Evolutionary conservation across 2,113 vertebrate genomes (phyloP).

Genomic region (Jaculus jaculus): DNA sequence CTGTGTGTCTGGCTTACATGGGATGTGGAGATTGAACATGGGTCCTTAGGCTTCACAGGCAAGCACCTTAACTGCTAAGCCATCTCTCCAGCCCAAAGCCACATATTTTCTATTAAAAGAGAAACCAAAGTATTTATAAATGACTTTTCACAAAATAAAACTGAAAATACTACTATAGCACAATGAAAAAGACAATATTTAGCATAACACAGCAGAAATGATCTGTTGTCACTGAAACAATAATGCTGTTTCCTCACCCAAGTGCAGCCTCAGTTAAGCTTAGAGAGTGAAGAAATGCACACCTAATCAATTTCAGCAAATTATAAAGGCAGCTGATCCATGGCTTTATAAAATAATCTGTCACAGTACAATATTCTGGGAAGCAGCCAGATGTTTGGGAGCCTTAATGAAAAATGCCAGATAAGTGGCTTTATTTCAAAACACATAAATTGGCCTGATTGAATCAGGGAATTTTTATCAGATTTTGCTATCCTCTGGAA

Average conservation of each 20-base stretch:
- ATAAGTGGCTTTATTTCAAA: slow-evolving; percentile 62
- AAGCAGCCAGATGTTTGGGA: slow-evolving; percentile 53
- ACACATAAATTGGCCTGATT: slow-evolving; percentile 53
- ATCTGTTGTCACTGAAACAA: slow-evolving; percentile 15
- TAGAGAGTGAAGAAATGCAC: slow-evolving; percentile 44
- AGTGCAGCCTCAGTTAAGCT: slow-evolving; percentile 16
- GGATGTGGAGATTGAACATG: too few species aligned
- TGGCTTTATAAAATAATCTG: slow-evolving; percentile 52
- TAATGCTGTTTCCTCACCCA: slow-evolving; percentile 32
- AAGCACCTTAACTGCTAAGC: too few species aligned
- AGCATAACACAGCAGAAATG: neutral
- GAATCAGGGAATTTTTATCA: slow-evolving; percentile 50
- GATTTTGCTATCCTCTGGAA: slow-evolving; percentile 35
- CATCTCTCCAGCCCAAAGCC: neutral
- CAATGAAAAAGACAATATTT: neutral
- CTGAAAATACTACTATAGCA: neutral
- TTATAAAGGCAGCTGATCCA: slow-evolving; percentile 48
- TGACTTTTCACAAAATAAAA: slow-evolving; percentile 4
- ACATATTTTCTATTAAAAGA: neutral
- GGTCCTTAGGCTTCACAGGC: too few species aligned
- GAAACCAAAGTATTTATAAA: slow-evolving; percentile 48
- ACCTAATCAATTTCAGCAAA: slow-evolving; percentile 53
- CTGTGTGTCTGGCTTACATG: too few species aligned
- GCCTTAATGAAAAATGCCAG: slow-evolving; percentile 59
- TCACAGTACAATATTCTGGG: neutral